Base-by-base conservation (phyloP, 2,113 vertebrate species). In the Anser brachyrhynchus region DNA sequence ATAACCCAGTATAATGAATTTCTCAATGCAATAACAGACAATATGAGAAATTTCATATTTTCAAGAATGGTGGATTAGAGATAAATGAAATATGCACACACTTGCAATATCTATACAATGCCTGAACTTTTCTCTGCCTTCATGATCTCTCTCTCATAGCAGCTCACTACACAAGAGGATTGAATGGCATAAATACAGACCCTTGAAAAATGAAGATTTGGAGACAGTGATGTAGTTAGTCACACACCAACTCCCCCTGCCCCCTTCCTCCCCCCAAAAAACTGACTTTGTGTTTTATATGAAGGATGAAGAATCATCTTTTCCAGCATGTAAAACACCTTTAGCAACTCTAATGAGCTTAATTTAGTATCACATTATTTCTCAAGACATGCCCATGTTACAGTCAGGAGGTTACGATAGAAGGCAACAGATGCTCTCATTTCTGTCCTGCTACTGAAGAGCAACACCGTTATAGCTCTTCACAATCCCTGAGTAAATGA, bases 301-400 rank as follows among this genome's bases (percentile, higher is more conserved):
- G 49, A 73, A 77, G 35, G 14, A 74, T 67, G 6, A 84, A 67
- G 1, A 11, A 51, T 26, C 10, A 2, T 10, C 31, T 18, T 20
- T 69, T 41, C 33, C 16, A 69, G 14, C 3, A 43, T 31, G 11
- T 13, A 46, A 58, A 58, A 71, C 35, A 43, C 33, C 33, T 33
- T 65, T 22, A 76, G 13, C 25, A 81, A 43, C 37, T 52, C 39
- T 28, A 4, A 46, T 62, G 7, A 57, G 9, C 20, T 75, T 26
- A 55, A 16, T 13, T 43, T 66, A 74, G 71, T 49, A 49, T 21
- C 2, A 1, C 6, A 9, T 65, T 71, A 64, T 59, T 93, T 64
- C 26, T 67, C 33, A 58, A 78, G 28, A 58, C 1, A 0, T 2
- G 5, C 1, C 19, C 5, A n/a, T 11, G 18, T 59, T 39, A 46